A percentile compares a stretch with the other conserved stretches of the same genome.
These are phyloP conservation scores for Siderastrea siderea DNA, from an alignment of 92 coral and sea anemone species.

Conservation along the genomic window DNA sequence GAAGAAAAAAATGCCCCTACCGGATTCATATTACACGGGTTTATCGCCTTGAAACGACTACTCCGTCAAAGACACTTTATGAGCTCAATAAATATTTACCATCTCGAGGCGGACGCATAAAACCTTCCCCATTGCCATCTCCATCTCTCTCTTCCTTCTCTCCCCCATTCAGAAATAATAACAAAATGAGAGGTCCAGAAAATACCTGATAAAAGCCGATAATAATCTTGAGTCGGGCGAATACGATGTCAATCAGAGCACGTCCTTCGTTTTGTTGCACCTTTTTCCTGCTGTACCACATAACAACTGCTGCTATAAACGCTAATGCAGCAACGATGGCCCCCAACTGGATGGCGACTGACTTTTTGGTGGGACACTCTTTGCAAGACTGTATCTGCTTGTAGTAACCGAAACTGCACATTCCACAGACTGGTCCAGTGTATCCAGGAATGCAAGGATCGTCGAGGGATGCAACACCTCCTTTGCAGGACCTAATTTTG, in stretches of 20 bases:
- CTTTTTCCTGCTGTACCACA: slow-evolving; percentile 40
- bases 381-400: slow-evolving; percentile 24
- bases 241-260: slow-evolving; percentile 28
- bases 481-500: not conserved
- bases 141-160: not conserved
- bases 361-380: slow-evolving; percentile 27
- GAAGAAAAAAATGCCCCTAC: too few species aligned
- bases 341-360: slow-evolving; percentile 17
- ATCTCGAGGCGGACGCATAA: too few species aligned
- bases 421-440: slow-evolving; percentile 29
- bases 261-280: slow-evolving; percentile 20
- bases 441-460: slow-evolving; percentile 28
- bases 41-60: too few species aligned
- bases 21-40: too few species aligned
- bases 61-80: too few species aligned
- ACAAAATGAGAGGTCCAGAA: not conserved
- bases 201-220: slow-evolving; percentile 57
- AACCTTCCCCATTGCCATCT: too few species aligned
- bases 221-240: slow-evolving; percentile 58
- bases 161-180: not conserved
- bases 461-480: not conserved
- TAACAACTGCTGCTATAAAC: not conserved
- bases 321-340: slow-evolving; percentile 1
- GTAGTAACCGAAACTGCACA: slow-evolving; percentile 22
- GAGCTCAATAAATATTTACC: too few species aligned